Conservation (phyloP, 2,797 vertebrate species). For the Buphagus erythrorhynchus region DNA sequence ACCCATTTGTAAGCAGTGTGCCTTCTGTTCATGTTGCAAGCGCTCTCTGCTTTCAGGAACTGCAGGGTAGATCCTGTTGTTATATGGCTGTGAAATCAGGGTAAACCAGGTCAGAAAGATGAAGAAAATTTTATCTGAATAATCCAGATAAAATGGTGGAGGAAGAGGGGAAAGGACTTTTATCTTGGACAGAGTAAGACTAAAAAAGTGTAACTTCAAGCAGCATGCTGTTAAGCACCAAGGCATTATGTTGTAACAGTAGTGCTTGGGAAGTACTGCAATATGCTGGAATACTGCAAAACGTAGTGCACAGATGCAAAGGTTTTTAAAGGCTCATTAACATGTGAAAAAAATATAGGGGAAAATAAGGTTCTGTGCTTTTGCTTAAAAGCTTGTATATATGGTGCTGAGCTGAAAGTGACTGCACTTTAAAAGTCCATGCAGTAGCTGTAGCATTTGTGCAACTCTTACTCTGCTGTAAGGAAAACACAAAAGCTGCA, state of each 20-base stretch:
- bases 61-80: slow-evolving; percentile 24
- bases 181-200: not conserved
- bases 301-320: not conserved
- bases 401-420: not conserved
- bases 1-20: slow-evolving; percentile 32
- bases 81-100: not conserved
- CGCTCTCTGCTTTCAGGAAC: not conserved
- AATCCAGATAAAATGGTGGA: not conserved
- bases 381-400: not conserved
- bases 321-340: slow-evolving; percentile 8
- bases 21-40: slow-evolving; percentile 6
- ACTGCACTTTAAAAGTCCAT: not conserved
- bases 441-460: not conserved
- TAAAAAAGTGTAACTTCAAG: not conserved
- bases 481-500: not conserved
- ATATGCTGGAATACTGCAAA: not conserved
- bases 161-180: not conserved
- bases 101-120: slow-evolving; percentile 23
- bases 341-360: not conserved
- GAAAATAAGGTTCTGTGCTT: not conserved
- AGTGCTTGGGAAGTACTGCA: not conserved
- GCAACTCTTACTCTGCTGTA: not conserved
- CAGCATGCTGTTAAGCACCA: not conserved
- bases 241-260: not conserved
- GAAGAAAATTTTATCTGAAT: not conserved